Evolutionary conservation across 2,888 invertebrate species (phyloP), one percentile per base, ranked within the genome.

Genomic region (Kuschelorhynchus macadamiae): DNA sequence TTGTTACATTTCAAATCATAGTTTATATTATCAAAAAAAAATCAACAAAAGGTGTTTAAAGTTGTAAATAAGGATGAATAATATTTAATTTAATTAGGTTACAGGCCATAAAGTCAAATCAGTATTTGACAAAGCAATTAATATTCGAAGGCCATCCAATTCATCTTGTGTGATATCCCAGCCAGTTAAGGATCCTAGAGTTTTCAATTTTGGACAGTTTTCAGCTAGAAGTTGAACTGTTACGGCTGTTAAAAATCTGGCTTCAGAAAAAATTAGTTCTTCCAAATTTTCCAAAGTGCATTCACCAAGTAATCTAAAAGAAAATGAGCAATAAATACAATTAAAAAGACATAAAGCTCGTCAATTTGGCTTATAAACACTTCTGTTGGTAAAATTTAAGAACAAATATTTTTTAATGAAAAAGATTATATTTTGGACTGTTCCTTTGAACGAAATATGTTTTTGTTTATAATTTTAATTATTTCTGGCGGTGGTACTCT

Each of bases 111-210:
- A 82, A 70, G 89, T 87, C 71, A 91, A 82, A 78, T 90, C 88
- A 0, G 87, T 88, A 76, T 91, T 91, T 42, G 89, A 89, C 76
- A 89, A 88, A 17, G 88, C 86, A 25, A 90, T 86, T 69, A 91
- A 85, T 11, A 88, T 88, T 69, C 89, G 85, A 81, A 91, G 86
- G 36, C 89, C 83, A 80, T 90, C 88, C 81, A 91, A 85, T 72
- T 91, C 91, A 74, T 90, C 90, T 0, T 88, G 88, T 0, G 87
- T 88, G 69, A 89, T 84, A 67, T 88, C 85, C 91, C 91, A 91
- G 0, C 90, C 90, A 47, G 87, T 89, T 14, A 91, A 80, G 78
- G 91, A 89, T 0, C 91, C 91, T 9, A 91, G 83, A 70, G 80
- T 76, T 75, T 83, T 87, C 42, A 91, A 82, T 72, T 89, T 90